These are phyloP conservation scores for Papilio elwesi DNA, from an alignment of 2,888 invertebrate species.

Conservation along the genomic window DNA sequence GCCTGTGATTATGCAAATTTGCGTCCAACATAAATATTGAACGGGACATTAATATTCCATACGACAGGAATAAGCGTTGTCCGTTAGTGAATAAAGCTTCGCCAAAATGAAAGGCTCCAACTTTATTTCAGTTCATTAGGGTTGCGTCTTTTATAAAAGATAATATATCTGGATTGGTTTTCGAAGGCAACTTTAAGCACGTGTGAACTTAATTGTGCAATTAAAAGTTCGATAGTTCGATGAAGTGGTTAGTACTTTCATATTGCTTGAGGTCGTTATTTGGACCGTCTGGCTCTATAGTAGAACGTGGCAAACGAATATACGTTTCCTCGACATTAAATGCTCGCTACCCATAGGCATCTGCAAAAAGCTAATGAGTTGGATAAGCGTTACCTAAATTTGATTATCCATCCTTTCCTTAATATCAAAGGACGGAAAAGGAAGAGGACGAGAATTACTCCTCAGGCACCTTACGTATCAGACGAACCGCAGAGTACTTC, in stretches of 20 bases:
- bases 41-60: constrained; percentile 82
- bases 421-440: too few relatives aligned
- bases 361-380: too few relatives aligned
- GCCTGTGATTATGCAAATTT: constrained; percentile 83
- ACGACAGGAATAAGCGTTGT: constrained; percentile 79
- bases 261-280: constrained; percentile 24
- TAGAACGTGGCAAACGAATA: too few relatives aligned
- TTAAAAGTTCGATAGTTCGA: constrained; percentile 38
- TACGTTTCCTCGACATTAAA: too few relatives aligned
- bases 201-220: constrained; percentile 34
- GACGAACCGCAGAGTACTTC: too few relatives aligned
- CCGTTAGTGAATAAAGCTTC: constrained; percentile 65
- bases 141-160: constrained; percentile 42
- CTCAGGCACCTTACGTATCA: too few relatives aligned
- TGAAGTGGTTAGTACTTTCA: constrained; percentile 31
- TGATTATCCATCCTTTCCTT: too few relatives aligned
- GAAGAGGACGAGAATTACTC: too few relatives aligned
- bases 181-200: constrained; percentile 30
- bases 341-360: too few relatives aligned
- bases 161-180: constrained; percentile 32
- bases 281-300: not conserved
- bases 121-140: constrained; percentile 50
- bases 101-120: constrained; percentile 53
- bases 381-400: too few relatives aligned
- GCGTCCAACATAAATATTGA: constrained; percentile 82